These are phyloP conservation scores for Tetanocera ferruginea DNA, from an alignment of 2,888 invertebrate genomes.

Conservation along the genomic window DNA sequence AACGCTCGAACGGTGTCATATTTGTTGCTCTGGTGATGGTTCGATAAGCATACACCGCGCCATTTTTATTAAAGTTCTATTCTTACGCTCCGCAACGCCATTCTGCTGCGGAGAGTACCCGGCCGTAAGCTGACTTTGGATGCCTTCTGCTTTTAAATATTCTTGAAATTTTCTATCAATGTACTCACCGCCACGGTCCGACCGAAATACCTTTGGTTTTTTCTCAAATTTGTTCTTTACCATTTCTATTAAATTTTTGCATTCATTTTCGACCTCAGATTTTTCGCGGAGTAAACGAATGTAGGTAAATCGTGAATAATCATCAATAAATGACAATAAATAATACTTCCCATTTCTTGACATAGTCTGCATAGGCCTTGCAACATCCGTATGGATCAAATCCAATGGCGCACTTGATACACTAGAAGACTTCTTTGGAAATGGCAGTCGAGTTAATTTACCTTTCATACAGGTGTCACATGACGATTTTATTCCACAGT, in stretches of 20 bases:
- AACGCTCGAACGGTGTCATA: background rate
- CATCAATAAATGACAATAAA: constrained; percentile 20
- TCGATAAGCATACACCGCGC: background rate
- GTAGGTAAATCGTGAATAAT: constrained; percentile 11
- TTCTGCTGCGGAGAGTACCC: background rate
- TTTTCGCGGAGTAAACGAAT: too few species aligned
- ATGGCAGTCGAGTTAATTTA: too few species aligned
- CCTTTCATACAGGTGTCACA: too few species aligned
- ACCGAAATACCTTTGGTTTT: constrained; percentile 1
- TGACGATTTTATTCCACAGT: too few species aligned
- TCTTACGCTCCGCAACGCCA: background rate
- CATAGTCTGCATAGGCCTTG: too few species aligned
- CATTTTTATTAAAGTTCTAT: background rate
- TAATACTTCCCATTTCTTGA: background rate
- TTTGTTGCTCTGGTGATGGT: too few species aligned
- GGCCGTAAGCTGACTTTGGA: background rate
- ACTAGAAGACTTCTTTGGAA: too few species aligned
- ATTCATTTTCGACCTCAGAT: background rate
- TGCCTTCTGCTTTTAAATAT: background rate
- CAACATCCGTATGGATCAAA: too few species aligned
- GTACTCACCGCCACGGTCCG: background rate
- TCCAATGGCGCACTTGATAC: too few species aligned
- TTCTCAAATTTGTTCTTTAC: constrained; percentile 2
- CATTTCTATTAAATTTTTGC: background rate
- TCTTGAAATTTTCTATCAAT: background rate